Percentiles rank a stretch among this genome's conserved stretches.
These are phyloP conservation scores for Dicaeum eximium DNA, from an alignment of 2,113 vertebrate species.

Conservation along the genomic window DNA sequence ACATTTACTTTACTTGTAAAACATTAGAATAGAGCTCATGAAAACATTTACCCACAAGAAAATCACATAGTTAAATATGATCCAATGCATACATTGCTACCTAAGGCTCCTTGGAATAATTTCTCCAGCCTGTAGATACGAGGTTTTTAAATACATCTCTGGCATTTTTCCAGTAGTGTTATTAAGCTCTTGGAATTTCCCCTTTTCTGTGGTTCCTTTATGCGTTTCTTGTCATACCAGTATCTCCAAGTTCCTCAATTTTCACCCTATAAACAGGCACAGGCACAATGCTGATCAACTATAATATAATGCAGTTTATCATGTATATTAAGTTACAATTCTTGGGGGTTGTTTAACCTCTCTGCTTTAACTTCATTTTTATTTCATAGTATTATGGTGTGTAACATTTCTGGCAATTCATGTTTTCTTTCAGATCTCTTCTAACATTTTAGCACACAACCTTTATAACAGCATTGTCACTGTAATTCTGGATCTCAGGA, in stretches of 20 bases:
- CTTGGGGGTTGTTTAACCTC: background rate
- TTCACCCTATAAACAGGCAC: slow-evolving; percentile 30
- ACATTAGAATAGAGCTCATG: slow-evolving; percentile 44
- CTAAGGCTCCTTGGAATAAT: slow-evolving; percentile 33
- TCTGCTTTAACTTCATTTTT: background rate
- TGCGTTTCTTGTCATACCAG: slow-evolving; percentile 21
- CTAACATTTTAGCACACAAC: background rate
- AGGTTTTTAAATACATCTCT: slow-evolving; percentile 41
- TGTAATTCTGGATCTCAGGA: background rate
- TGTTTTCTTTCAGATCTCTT: background rate
- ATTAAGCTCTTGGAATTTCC: slow-evolving; percentile 25
- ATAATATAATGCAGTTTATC: background rate
- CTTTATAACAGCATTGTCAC: background rate
- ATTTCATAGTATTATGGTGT: background rate
- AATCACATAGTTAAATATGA: slow-evolving; percentile 51
- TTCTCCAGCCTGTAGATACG: slow-evolving; percentile 1
- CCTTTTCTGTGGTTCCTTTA: slow-evolving; percentile 10
- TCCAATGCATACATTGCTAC: slow-evolving; percentile 53
- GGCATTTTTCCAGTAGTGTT: slow-evolving; percentile 42
- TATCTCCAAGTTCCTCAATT: slow-evolving; percentile 19
- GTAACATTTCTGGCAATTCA: background rate
- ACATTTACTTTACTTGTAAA: slow-evolving; percentile 54
- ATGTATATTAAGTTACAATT: background rate
- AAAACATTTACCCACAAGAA: slow-evolving; percentile 62
- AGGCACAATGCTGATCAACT: background rate